Evolutionary conservation across 2,888 invertebrate species (phyloP).

Genomic region (Aricia artaxerxes): DNA sequence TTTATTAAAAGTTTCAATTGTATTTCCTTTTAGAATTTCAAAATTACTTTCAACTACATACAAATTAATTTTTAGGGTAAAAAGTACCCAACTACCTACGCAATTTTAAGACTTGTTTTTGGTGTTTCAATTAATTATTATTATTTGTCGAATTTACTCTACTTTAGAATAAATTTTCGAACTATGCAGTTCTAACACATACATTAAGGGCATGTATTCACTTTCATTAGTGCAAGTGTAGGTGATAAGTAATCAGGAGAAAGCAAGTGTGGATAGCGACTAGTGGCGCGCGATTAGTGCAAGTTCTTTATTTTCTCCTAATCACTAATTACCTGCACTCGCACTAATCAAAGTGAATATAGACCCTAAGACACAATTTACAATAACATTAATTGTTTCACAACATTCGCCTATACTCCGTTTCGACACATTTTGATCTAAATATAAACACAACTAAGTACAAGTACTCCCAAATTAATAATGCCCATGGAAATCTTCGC

Average conservation of each 20-base stretch:
- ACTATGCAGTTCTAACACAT: slow-evolving; percentile 3
- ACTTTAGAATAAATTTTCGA: slow-evolving; percentile 1
- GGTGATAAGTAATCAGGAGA: too few species aligned
- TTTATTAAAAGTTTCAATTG: neutral
- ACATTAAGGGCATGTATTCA: neutral
- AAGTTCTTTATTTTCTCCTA: too few species aligned
- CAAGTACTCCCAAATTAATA: too few species aligned
- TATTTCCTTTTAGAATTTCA: neutral
- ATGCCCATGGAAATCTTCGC: too few species aligned
- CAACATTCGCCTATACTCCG: neutral
- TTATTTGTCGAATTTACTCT: neutral
- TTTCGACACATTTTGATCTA: neutral
- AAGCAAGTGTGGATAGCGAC: too few species aligned
- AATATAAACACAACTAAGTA: too few species aligned
- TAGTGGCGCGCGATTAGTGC: too few species aligned
- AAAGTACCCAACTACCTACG: neutral
- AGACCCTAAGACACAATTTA: neutral
- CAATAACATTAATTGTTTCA: neutral
- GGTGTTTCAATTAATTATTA: neutral
- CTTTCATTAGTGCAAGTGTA: too few species aligned
- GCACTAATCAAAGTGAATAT: too few species aligned
- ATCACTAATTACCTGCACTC: too few species aligned
- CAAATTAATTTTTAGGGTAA: neutral
- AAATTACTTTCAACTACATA: neutral
- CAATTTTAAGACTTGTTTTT: slow-evolving; percentile 5